These are phyloP conservation scores for Chymomyza fuscimana DNA, from an alignment of 2,888 invertebrate species.

Conservation along the genomic window DNA sequence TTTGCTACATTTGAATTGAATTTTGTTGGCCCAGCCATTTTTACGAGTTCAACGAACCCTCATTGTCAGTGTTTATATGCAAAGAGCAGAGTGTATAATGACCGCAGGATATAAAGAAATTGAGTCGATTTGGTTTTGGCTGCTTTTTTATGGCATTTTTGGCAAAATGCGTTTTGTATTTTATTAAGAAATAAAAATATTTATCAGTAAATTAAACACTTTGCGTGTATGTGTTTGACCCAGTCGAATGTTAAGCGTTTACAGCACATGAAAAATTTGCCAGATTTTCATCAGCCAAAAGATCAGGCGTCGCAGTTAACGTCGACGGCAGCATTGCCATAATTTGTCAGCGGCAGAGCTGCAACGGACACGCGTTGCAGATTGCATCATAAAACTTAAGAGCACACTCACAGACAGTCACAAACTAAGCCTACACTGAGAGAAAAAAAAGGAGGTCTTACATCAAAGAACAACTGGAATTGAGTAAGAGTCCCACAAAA, in stretches of 20 bases:
- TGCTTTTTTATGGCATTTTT: constrained; percentile 56
- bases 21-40: constrained; percentile 55
- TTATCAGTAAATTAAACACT: constrained; percentile 73
- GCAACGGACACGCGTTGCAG: constrained; percentile 9
- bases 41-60: constrained; percentile 65
- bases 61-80: background rate
- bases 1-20: constrained; percentile 25
- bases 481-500: too few species aligned
- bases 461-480: background rate
- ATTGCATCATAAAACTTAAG: constrained; percentile 58
- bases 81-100: constrained; percentile 43
- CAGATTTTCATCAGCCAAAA: constrained; percentile 38
- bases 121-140: constrained; percentile 43
- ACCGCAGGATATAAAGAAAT: constrained; percentile 70
- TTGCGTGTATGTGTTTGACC: constrained; percentile 19
- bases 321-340: background rate
- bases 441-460: background rate
- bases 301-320: background rate
- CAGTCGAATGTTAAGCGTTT: constrained; percentile 24
- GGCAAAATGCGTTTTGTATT: constrained; percentile 55
- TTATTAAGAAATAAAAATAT: constrained; percentile 69
- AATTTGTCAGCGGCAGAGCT: constrained; percentile 9
- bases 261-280: constrained; percentile 33
- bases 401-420: constrained; percentile 25
- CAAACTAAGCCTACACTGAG: constrained; percentile 27